Conservation (phyloP, 2,888 invertebrate genomes). For the Scotopteryx bipunctaria region DNA sequence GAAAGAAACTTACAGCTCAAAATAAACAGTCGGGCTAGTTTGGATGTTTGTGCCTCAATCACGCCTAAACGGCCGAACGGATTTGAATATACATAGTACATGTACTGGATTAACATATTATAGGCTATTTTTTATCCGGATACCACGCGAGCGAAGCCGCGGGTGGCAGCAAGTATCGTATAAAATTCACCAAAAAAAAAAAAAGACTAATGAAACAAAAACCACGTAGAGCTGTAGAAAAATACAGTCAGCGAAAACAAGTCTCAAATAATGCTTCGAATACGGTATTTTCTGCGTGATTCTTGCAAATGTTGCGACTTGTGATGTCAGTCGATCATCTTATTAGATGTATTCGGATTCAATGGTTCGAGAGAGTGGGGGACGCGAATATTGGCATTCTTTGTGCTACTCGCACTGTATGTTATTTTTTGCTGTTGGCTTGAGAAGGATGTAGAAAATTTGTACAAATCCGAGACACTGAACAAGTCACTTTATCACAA, state of each 20-base stretch:
- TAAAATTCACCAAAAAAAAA: neutral
- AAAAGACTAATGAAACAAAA: slow-evolving; percentile 7
- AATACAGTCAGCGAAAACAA: slow-evolving; percentile 19
- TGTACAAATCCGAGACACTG: slow-evolving; percentile 7
- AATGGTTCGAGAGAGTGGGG: slow-evolving; percentile 40
- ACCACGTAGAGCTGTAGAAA: slow-evolving; percentile 4
- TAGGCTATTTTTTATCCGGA: too few species aligned
- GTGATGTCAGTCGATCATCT: slow-evolving; percentile 37
- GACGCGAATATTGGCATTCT: slow-evolving; percentile 40
- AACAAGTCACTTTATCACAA: slow-evolving; percentile 5
- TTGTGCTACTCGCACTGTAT: slow-evolving; percentile 25
- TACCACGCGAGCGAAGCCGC: too few species aligned
- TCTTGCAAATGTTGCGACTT: slow-evolving; percentile 27
- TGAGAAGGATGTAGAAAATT: slow-evolving; percentile 4
- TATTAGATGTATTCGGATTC: slow-evolving; percentile 49
- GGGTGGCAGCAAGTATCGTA: too few species aligned
- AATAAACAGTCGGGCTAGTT: too few species aligned
- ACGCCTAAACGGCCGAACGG: too few species aligned
- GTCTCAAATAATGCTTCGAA: slow-evolving; percentile 19
- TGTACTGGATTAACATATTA: too few species aligned
- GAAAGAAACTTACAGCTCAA: too few species aligned
- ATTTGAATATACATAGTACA: too few species aligned
- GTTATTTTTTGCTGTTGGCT: slow-evolving; percentile 24
- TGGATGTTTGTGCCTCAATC: too few species aligned
- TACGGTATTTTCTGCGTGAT: slow-evolving; percentile 18